Evolutionary conservation across 2,797 vertebrate genomes (phyloP).

Genomic region (Acropternis orthonyx): DNA sequence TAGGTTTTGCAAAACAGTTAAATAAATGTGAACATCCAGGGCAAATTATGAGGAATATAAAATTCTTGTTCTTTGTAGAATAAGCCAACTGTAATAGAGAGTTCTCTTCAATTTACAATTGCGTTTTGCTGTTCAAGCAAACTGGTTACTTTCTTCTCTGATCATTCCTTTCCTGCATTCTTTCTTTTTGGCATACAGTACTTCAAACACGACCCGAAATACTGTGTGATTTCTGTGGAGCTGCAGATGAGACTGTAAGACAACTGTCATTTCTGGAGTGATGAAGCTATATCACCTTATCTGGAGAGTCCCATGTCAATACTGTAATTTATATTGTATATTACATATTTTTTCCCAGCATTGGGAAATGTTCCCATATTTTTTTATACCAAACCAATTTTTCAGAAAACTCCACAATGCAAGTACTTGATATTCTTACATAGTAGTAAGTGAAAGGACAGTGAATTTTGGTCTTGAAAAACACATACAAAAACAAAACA

Average conservation of each 20-base stretch:
- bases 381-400: background rate
- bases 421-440: background rate
- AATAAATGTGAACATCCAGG: background rate
- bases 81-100: conserved; percentile 18
- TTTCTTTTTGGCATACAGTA: background rate
- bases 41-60: background rate
- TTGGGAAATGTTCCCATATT: background rate
- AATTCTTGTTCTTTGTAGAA: conserved; percentile 21
- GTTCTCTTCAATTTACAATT: conserved; percentile 27
- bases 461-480: background rate
- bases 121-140: conserved; percentile 19
- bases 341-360: background rate
- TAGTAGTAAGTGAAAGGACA: background rate
- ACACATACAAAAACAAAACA: background rate
- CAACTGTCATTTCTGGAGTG: background rate
- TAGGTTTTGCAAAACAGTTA: conserved; percentile 19
- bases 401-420: background rate
- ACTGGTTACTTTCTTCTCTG: conserved; percentile 19
- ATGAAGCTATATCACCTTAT: background rate
- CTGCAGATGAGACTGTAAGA: background rate
- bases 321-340: background rate
- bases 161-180: background rate
- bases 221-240: background rate
- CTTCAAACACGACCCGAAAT: background rate
- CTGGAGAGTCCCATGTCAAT: background rate